Conservation (phyloP, 2,797 vertebrate species). For the Spinus olivaceus region DNA sequence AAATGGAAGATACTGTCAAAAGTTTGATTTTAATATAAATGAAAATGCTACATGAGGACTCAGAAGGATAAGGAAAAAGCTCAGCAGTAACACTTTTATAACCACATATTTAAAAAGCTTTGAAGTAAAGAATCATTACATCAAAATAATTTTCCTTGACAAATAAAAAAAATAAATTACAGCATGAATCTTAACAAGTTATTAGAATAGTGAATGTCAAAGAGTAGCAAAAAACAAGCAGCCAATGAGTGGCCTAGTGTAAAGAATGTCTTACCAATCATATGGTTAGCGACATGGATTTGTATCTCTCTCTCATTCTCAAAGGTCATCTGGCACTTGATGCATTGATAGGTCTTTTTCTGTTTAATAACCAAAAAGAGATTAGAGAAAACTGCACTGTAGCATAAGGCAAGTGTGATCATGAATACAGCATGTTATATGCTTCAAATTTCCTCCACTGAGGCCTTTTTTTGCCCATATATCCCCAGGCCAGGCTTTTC, state of each 20-base stretch:
- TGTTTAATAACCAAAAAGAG: slow-evolving; percentile 74
- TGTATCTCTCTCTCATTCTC: slow-evolving; percentile 98
- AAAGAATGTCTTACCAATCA: slow-evolving; percentile 91
- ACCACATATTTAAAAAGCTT: slow-evolving; percentile 58
- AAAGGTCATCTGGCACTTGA: slow-evolving; percentile 99
- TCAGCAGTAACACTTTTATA: slow-evolving; percentile 28
- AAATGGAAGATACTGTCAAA: slow-evolving; percentile 71
- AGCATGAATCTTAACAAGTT: slow-evolving; percentile 48
- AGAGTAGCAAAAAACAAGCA: slow-evolving; percentile 10
- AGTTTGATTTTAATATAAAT: slow-evolving; percentile 56
- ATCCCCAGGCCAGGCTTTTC: neutral
- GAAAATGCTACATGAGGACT: slow-evolving; percentile 43
- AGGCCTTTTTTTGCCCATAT: neutral
- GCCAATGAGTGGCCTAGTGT: neutral
- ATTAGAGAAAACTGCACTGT: slow-evolving; percentile 53
- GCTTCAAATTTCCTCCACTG: neutral
- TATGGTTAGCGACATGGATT: slow-evolving; percentile 98
- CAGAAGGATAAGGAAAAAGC: slow-evolving; percentile 29
- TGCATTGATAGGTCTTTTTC: slow-evolving; percentile 99
- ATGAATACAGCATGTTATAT: neutral
- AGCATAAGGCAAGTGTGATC: slow-evolving; percentile 29
- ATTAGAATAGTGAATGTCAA: neutral
- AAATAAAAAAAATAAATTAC: slow-evolving; percentile 33
- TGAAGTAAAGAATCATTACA: slow-evolving; percentile 54
- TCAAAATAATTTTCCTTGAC: slow-evolving; percentile 52